Conservation (phyloP, 2,113 vertebrate genomes). For the Micromys minutus region DNA sequence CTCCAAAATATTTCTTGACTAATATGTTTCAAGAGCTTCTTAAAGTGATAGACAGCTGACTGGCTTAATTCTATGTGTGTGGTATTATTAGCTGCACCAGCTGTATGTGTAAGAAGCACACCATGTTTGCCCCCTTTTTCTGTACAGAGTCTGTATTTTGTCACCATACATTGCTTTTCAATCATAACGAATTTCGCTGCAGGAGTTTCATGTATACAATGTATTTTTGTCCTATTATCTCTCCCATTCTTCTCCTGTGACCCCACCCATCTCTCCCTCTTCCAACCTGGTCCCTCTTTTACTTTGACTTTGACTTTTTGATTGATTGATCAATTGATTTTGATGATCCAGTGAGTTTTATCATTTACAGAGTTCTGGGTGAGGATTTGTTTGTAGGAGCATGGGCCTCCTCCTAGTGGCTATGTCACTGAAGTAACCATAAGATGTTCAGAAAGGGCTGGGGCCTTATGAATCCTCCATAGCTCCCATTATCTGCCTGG, state of each 20-base stretch:
- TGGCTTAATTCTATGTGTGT: not conserved
- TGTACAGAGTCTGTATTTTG: not conserved
- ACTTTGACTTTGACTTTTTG: not conserved
- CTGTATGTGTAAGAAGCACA: not conserved
- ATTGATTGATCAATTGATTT: too few relatives aligned
- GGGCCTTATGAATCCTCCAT: too few relatives aligned
- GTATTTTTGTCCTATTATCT: accelerated
- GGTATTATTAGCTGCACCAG: not conserved
- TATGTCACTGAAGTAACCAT: not conserved
- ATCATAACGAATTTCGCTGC: not conserved
- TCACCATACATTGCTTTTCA: not conserved
- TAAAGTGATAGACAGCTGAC: not conserved
- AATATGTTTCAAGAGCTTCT: not conserved
- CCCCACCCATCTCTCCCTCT: not conserved
- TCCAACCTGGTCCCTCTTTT: not conserved
- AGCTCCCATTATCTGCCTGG: not conserved
- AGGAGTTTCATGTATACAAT: not conserved
- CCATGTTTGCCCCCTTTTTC: not conserved
- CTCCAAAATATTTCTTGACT: not conserved
- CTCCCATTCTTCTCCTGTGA: too few relatives aligned
- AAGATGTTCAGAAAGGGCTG: not conserved
- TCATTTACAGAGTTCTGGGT: not conserved
- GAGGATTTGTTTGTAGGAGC: not conserved
- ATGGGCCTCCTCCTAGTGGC: not conserved
- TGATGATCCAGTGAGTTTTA: not conserved